Evolutionary conservation across 2,113 vertebrate species (phyloP).

Genomic region (Pterophyllum scalare): DNA sequence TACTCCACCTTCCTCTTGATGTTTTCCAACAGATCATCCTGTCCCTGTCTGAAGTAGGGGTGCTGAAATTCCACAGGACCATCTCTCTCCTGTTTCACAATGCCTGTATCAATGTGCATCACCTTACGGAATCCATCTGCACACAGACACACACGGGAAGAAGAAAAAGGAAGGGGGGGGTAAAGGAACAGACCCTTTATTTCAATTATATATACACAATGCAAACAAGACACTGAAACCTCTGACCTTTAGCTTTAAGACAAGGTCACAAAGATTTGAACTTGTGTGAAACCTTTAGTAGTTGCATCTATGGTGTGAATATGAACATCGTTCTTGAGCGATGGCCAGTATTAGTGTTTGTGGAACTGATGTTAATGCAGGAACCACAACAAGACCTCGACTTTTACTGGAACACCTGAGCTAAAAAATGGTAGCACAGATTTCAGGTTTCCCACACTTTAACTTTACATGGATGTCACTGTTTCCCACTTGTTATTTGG

Average conservation of each 20-base stretch:
- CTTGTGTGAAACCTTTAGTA: too few species aligned
- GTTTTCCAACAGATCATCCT: slow-evolving; percentile 93
- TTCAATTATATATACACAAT: not conserved
- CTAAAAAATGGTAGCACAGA: not conserved
- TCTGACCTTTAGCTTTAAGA: too few species aligned
- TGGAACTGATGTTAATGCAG: too few species aligned
- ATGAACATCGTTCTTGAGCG: too few species aligned
- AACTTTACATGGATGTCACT: too few species aligned
- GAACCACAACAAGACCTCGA: too few species aligned
- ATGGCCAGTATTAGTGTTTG: too few species aligned
- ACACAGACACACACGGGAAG: not conserved
- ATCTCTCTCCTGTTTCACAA: slow-evolving; percentile 92
- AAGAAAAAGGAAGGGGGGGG: not conserved
- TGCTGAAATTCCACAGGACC: slow-evolving; percentile 97
- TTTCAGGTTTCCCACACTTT: not conserved
- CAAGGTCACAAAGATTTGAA: too few species aligned
- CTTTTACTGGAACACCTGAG: too few species aligned
- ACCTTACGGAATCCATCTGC: slow-evolving; percentile 97
- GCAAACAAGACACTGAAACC: not conserved
- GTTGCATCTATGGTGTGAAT: too few species aligned
- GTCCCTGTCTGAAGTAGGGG: slow-evolving; percentile 92
- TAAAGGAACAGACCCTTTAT: not conserved
- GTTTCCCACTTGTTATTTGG: too few species aligned
- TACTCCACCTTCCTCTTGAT: slow-evolving; percentile 93
- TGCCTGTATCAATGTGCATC: slow-evolving; percentile 91